phyloP scores from a whole-genome alignment of 2,797 vertebrate species.

The Malacoraja senta region DNA sequence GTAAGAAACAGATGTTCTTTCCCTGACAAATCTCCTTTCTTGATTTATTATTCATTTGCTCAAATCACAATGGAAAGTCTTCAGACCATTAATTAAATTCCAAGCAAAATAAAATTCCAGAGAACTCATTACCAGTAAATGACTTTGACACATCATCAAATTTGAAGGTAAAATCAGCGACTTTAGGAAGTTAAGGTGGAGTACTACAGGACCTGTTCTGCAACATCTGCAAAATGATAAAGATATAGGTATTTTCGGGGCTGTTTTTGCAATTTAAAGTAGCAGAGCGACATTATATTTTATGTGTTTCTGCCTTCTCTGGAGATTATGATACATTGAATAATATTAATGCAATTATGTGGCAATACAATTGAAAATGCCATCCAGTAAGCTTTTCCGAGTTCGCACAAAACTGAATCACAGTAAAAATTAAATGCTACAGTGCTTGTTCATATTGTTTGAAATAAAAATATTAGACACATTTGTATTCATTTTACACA shows the following conservation, averaged over 20 bases:
- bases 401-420: neutral
- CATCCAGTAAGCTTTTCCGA: too few relatives aligned
- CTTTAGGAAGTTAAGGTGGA: conserved; percentile 73
- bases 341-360: conserved; percentile 15
- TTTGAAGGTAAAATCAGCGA: conserved; percentile 79
- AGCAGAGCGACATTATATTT: neutral
- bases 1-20: conserved; percentile 94
- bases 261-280: conserved; percentile 23
- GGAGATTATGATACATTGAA: neutral
- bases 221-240: conserved; percentile 73
- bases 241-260: conserved; percentile 47
- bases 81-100: conserved; percentile 92
- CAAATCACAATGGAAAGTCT: conserved; percentile 88
- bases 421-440: neutral
- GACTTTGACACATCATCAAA: conserved; percentile 83
- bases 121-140: conserved; percentile 81
- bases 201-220: conserved; percentile 64
- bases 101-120: conserved; percentile 82
- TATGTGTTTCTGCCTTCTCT: conserved; percentile 15
- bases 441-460: neutral
- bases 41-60: conserved; percentile 96
- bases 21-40: conserved; percentile 86
- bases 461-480: neutral
- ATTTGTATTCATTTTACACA: neutral
- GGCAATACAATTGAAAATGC: neutral